Evolutionary conservation across 2,888 invertebrate genomes (phyloP).

Genomic region (Drosophila gaucha): DNA sequence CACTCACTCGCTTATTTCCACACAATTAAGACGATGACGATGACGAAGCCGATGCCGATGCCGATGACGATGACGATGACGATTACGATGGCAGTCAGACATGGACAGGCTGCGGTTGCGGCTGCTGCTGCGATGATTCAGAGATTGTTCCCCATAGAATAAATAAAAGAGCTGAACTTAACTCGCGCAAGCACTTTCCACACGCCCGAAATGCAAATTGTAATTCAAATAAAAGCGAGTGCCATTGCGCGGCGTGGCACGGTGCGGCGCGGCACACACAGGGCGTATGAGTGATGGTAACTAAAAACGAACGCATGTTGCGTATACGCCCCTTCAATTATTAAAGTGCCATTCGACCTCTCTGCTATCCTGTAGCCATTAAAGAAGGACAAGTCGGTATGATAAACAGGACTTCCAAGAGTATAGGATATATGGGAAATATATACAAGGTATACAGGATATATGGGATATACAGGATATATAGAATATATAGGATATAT

Average conservation of each 20-base stretch:
- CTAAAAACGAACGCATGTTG: constrained; percentile 47
- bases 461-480: too few relatives aligned
- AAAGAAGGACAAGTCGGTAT: not conserved
- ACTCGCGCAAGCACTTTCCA: constrained; percentile 9
- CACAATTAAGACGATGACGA: constrained; percentile 51
- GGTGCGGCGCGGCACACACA: too few relatives aligned
- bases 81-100: constrained; percentile 2
- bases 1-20: constrained; percentile 65
- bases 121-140: constrained; percentile 48
- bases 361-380: not conserved
- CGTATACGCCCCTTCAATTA: constrained; percentile 54
- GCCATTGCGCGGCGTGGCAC: not conserved
- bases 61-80: constrained; percentile 14
- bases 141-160: constrained; percentile 65
- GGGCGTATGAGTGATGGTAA: constrained; percentile 52
- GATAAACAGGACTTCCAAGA: not conserved
- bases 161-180: constrained; percentile 40
- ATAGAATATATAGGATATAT: too few relatives aligned
- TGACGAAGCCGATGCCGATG: constrained; percentile 2
- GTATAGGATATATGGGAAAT: too few relatives aligned
- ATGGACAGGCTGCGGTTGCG: constrained; percentile 13
- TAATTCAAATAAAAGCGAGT: constrained; percentile 32
- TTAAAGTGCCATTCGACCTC: constrained; percentile 41
- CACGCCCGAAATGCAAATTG: constrained; percentile 51
- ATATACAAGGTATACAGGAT: too few relatives aligned